These are phyloP conservation scores for Rhopalosiphum maidis DNA, from an alignment of 1,140 invertebrate genomes.

Conservation along the genomic window DNA sequence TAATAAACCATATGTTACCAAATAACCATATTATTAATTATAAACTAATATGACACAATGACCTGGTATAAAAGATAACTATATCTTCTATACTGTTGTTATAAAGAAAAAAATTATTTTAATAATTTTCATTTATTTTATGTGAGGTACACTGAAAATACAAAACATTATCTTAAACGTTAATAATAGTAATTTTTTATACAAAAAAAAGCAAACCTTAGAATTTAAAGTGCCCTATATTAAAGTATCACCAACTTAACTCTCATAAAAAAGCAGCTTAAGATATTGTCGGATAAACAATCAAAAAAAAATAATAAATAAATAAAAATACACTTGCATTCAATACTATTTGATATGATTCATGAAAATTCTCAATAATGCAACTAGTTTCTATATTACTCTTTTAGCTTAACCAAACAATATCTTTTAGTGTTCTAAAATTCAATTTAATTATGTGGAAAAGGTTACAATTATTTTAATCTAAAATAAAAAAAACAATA, in stretches of 20 bases:
- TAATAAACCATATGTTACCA: too few relatives aligned
- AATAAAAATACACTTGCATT: not conserved
- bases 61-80: too few relatives aligned
- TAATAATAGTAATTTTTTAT: not conserved
- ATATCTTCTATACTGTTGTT: too few relatives aligned
- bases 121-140: not conserved
- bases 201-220: slow-evolving; percentile 13
- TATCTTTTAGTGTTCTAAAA: not conserved
- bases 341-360: slow-evolving; percentile 34
- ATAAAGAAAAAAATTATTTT: too few relatives aligned
- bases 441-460: not conserved
- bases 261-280: not conserved
- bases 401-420: not conserved
- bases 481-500: not conserved
- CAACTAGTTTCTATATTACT: not conserved
- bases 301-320: not conserved
- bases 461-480: not conserved
- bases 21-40: not conserved
- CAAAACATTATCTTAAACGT: slow-evolving; percentile 9
- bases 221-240: not conserved
- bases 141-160: not conserved
- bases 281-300: not conserved
- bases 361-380: not conserved
- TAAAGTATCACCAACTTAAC: not conserved
- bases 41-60: not conserved